Percentiles rank a stretch among this genome's conserved stretches.
Evolutionary conservation across 2,797 vertebrate genomes (phyloP).

Genomic region (Gobio occitaniae): DNA sequence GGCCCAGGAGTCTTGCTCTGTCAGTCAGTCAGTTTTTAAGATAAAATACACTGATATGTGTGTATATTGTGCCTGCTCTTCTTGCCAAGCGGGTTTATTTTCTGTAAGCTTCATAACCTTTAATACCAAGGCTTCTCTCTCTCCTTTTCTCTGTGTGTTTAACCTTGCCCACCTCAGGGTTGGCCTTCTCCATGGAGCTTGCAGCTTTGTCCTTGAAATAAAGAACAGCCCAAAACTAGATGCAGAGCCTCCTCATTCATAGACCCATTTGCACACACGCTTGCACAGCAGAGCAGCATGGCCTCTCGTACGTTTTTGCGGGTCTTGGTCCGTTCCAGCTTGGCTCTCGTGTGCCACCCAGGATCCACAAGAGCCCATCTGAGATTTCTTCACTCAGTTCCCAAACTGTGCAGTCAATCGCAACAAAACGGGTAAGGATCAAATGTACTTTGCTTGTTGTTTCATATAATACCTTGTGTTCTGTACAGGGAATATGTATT

Average conservation of each 20-base stretch:
- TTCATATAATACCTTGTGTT: neutral
- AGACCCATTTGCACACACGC: neutral
- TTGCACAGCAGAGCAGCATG: slow-evolving; percentile 34
- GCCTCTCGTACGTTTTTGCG: slow-evolving; percentile 22
- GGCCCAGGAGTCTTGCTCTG: neutral
- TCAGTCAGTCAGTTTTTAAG: neutral
- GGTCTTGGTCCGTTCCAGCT: neutral
- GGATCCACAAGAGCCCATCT: neutral
- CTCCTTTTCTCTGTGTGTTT: slow-evolving; percentile 30
- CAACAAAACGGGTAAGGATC: slow-evolving; percentile 18
- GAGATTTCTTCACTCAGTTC: slow-evolving; percentile 28
- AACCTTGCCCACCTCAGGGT: slow-evolving; percentile 37
- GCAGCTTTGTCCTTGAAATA: neutral
- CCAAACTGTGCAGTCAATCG: slow-evolving; percentile 24
- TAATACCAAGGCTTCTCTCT: slow-evolving; percentile 37
- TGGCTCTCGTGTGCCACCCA: neutral
- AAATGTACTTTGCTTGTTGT: neutral
- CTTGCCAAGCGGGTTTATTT: neutral
- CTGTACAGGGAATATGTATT: neutral
- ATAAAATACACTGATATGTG: neutral
- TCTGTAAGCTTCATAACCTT: neutral
- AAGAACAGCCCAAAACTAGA: neutral
- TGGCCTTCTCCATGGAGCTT: neutral
- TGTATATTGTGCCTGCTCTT: neutral
- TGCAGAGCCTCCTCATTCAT: neutral